A percentile compares a stretch with the other conserved stretches of the same genome.
phyloP scores from a whole-genome alignment of 2,113 vertebrate species.

The Parotia lawesii region DNA sequence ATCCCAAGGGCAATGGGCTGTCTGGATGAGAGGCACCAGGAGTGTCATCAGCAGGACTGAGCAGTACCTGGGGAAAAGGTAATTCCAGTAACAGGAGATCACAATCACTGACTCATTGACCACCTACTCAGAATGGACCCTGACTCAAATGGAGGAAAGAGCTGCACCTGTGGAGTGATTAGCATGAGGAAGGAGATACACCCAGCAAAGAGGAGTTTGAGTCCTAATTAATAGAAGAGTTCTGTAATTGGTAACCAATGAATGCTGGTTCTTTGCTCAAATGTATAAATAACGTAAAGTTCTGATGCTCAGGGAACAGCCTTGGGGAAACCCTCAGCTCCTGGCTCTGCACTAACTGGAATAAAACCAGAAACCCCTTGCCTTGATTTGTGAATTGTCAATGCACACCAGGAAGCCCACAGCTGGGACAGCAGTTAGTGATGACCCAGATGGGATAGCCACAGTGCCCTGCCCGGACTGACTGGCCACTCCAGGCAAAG shows the following conservation, averaged over 20 bases:
- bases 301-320: neutral
- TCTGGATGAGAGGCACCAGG: neutral
- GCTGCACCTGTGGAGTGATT: neutral
- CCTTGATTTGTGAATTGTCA: fast-evolving
- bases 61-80: neutral
- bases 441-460: fast-evolving
- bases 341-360: neutral
- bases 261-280: neutral
- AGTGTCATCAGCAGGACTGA: fast-evolving
- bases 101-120: neutral
- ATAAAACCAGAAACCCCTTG: neutral
- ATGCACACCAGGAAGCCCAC: neutral
- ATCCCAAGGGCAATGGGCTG: neutral
- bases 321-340: too few species aligned
- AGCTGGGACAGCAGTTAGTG: neutral
- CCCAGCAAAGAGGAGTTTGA: neutral
- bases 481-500: too few species aligned
- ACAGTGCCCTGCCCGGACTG: fast-evolving
- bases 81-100: neutral
- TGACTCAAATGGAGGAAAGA: fast-evolving
- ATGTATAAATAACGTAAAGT: neutral
- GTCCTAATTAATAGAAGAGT: neutral
- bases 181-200: neutral
- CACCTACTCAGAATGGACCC: neutral
- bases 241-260: too few species aligned